Evolutionary conservation across 2,888 invertebrate species (phyloP), one percentile per base, ranked within the genome.

Genomic region (Aethes cnicana): DNA sequence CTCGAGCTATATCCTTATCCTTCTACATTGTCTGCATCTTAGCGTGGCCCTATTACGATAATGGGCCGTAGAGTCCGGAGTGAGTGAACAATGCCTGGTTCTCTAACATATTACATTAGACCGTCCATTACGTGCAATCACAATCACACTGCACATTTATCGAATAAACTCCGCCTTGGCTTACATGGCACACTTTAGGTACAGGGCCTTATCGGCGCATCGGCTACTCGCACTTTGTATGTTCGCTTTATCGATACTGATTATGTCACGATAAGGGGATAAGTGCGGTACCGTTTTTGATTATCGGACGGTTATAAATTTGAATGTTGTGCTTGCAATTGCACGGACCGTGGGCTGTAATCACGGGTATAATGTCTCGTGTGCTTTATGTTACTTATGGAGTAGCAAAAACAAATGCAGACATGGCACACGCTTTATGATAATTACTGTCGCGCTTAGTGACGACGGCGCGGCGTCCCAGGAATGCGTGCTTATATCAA

Each of bases 11-110:
- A 62, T 56, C 64, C 68, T 74, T 81, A 82, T 82, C 80, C 59
- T 47, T 47, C 58, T 58, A 74, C 69, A 81, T 77, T 81, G 79
- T 79, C 72, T 74, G 69, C 71, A 77, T 82, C 80, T 79, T 68
- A 74, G 68, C 62, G 55, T 61, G 65, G 67, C 66, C 68, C 63
- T 66, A 72, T 77, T 77, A 72, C 68, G 64, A 67, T 76, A 77
- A 73, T 77, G 72, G 68, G 63, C 33, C 46, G 47, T 43, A 18
- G 25, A 21, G 9, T n/a, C n/a, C 36, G 11, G 39, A 41, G 47
- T 53, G 47, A 56, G 53, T 46, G 42, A 56, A 57, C 55, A 53
- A 55, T 44, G 44, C 47, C 32, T 28, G 53, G 56, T 37, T 39
- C 49, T 39, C 23, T 33, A 18, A 25, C 25, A n/a, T 23, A 26